Base-by-base conservation (phyloP, 2,113 vertebrate genomes). In the Prionailurus bengalensis region DNA sequence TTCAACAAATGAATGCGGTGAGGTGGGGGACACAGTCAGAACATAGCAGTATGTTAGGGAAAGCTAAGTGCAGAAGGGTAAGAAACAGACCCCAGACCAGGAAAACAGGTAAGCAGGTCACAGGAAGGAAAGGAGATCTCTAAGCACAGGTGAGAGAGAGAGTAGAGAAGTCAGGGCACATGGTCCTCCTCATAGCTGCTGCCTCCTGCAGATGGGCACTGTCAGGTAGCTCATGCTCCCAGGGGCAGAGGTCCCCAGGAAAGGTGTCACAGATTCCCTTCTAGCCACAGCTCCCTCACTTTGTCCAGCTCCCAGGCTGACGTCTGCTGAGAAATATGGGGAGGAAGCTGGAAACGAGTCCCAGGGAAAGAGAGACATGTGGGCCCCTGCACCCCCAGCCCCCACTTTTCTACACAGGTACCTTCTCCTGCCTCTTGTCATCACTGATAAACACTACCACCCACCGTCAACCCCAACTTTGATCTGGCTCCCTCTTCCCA, bases 201-300 rank as follows among this genome's bases (percentile, higher is more conserved):
- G 42, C 73, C 5, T 89, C 39, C 53, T 79, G 17, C 2, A 76
- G 3, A 73, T 0, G 31, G 27, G 6, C 39, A 70, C 33, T 51
- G 2, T 70, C 16, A 21, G 10, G 98, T 25, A 99, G 99, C 51
- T 99, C 98, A 55, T 99, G 97, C 1, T 99, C 14, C 71, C 12
- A 68, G 65, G 65, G 65, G 5, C 65, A 68, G 65, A 68, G 65
- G 31, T 68, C 29, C 31, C 29, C 31, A 68, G 98, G 98, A 95
- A 99, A 99, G 83, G 51, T n/a, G 7, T 98, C 95, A 84, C 0
- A 99, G 99, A 94, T 99, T 99, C 70, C 97, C 98, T 23, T 99
- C 98, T 80, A 99, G 97, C 99, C 99, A 99, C 42, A 99, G 98
- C 93, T 99, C 99, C 89, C 99, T 99, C 66, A 99, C 58, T 91